Percentiles rank a stretch among this genome's conserved stretches.
Evolutionary conservation across 92 coral and sea anemone genomes (phyloP).

Genomic region (Zoanthus solanderi): DNA sequence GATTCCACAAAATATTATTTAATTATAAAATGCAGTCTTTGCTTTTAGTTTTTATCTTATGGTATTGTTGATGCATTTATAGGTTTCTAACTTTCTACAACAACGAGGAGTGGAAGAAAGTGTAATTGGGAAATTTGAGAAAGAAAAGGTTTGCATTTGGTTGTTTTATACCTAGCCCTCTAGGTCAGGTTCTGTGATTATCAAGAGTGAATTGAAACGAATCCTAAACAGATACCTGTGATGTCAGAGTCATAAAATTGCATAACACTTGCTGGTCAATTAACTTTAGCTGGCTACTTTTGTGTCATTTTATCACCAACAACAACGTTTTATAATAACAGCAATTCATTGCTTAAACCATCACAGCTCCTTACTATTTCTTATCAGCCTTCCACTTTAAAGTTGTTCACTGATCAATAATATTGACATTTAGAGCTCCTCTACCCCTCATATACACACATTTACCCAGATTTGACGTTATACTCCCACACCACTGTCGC

Average conservation of each 20-base stretch:
- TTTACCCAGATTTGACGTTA: neutral
- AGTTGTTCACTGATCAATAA: constrained; percentile 27
- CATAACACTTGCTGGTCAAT: constrained; percentile 38
- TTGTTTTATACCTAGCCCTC: constrained; percentile 51
- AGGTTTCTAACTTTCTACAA: constrained; percentile 61
- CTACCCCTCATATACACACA: neutral
- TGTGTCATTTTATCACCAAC: constrained; percentile 36
- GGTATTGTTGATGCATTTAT: constrained; percentile 37
- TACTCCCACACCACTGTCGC: constrained; percentile 27
- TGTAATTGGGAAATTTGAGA: constrained; percentile 56
- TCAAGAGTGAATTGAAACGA: no score
- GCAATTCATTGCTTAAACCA: constrained; percentile 22
- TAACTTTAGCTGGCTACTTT: constrained; percentile 38
- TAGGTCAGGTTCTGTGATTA: neutral
- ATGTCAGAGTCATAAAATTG: constrained; percentile 23
- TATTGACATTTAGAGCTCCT: neutral
- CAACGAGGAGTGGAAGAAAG: constrained; percentile 52
- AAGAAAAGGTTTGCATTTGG: constrained; percentile 64
- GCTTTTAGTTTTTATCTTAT: neutral
- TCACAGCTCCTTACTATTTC: constrained; percentile 40
- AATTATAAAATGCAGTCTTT: no score
- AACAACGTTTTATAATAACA: constrained; percentile 8
- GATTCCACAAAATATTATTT: no score
- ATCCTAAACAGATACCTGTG: constrained; percentile 10
- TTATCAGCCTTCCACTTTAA: constrained; percentile 13